phyloP scores from a whole-genome alignment of 2,797 vertebrate genomes.

The Tadarida brasiliensis region DNA sequence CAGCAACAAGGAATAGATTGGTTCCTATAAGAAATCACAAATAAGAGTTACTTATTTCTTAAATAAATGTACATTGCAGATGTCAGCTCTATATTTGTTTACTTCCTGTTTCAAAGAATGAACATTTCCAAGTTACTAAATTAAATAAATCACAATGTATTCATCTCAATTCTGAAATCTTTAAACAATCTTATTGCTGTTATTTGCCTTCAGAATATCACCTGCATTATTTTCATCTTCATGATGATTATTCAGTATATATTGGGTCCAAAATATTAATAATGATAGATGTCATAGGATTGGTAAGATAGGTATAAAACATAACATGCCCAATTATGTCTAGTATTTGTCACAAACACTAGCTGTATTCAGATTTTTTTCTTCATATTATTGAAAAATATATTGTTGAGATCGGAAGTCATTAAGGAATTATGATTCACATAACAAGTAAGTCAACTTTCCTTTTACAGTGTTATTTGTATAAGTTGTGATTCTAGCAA shows the following conservation, averaged over 20 bases:
- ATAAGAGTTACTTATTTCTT: background rate
- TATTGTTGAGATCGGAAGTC: background rate
- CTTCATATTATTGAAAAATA: background rate
- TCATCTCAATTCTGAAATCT: slow-evolving; percentile 22
- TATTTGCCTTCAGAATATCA: background rate
- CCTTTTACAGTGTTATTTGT: too few relatives aligned
- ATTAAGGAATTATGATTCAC: background rate
- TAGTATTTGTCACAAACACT: background rate
- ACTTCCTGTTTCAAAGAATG: too few relatives aligned
- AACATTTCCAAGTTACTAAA: too few relatives aligned
- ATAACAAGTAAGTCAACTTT: background rate
- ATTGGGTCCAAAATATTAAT: background rate
- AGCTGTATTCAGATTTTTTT: background rate
- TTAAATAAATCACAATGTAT: background rate
- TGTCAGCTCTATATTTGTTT: background rate
- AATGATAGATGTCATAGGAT: background rate
- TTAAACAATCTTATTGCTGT: background rate
- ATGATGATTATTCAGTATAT: background rate
- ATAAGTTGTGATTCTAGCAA: too few relatives aligned
- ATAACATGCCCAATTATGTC: background rate
- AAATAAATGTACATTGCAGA: background rate
- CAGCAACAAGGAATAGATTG: slow-evolving; percentile 90
- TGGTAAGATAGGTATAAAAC: slow-evolving; percentile 1
- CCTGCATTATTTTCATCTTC: background rate
- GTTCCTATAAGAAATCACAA: slow-evolving; percentile 81